Evolutionary conservation across 2,888 invertebrate genomes (phyloP).

Genomic region (Pseudococcus viburni): DNA sequence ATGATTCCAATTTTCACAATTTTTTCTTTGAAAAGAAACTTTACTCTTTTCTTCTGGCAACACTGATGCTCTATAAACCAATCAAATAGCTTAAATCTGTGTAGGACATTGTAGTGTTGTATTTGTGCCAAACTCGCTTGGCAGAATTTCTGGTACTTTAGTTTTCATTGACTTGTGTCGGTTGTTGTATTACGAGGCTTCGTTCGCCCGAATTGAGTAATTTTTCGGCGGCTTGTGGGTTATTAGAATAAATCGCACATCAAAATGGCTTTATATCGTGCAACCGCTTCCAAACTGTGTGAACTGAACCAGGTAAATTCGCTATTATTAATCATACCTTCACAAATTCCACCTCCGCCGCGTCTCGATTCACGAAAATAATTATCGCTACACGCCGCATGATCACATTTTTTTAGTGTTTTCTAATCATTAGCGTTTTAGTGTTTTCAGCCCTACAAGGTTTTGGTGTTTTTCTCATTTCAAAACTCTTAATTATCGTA

Average conservation of each 20-base stretch:
- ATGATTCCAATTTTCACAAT: no score
- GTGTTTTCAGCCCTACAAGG: background rate
- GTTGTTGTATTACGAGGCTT: background rate
- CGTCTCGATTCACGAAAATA: background rate
- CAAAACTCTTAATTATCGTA: background rate
- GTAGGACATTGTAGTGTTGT: no score
- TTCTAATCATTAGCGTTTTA: background rate
- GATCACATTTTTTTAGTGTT: background rate
- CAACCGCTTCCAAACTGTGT: constrained; percentile 48
- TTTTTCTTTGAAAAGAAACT: no score
- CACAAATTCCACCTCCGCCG: background rate
- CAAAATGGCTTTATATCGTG: constrained; percentile 50
- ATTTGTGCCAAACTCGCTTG: constrained; percentile 34
- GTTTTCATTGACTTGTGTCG: constrained; percentile 42
- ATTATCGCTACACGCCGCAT: background rate
- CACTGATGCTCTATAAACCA: no score
- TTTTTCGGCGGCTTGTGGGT: constrained; percentile 25
- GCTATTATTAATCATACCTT: background rate
- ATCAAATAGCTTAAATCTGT: no score
- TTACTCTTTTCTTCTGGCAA: no score
- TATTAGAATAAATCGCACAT: background rate
- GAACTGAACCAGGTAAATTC: constrained; percentile 38
- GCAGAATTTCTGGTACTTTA: background rate
- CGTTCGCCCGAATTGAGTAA: constrained; percentile 39
- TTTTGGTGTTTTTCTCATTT: constrained; percentile 13